These are phyloP conservation scores for Lithophane ornitopus DNA, from an alignment of 2,888 invertebrate species.

Conservation along the genomic window DNA sequence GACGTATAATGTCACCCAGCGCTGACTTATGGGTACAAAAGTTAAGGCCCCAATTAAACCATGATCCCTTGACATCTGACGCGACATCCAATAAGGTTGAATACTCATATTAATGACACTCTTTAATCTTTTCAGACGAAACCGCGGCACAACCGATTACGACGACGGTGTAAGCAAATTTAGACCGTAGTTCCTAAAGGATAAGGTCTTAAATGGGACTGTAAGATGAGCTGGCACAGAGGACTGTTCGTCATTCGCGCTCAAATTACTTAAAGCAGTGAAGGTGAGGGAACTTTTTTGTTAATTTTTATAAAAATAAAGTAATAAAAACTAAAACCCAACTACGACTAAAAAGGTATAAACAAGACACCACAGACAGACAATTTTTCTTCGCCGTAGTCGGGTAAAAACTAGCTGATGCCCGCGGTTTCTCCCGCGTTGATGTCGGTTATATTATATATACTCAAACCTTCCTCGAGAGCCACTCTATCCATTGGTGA, in stretches of 20 bases:
- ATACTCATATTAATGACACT: constrained; percentile 54
- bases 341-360: no score
- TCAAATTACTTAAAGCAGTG: constrained; percentile 73
- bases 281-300: constrained; percentile 73
- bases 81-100: constrained; percentile 55
- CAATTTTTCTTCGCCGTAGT: no score
- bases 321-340: no score
- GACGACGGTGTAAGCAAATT: constrained; percentile 29
- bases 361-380: no score
- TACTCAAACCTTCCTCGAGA: no score
- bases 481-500: no score
- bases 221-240: constrained; percentile 72
- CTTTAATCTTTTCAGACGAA: constrained; percentile 64
- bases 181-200: constrained; percentile 32
- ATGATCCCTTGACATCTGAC: constrained; percentile 66
- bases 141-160: constrained; percentile 15
- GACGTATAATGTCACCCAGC: constrained; percentile 13
- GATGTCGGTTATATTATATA: no score
- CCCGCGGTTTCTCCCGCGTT: no score
- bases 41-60: constrained; percentile 64
- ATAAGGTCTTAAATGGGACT: constrained; percentile 58
- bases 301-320: constrained; percentile 56
- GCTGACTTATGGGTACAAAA: constrained; percentile 48
- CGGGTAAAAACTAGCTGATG: no score
- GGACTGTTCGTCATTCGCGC: constrained; percentile 64